phyloP scores from a whole-genome alignment of 2,797 vertebrate genomes.

The Gallinago stenura region DNA sequence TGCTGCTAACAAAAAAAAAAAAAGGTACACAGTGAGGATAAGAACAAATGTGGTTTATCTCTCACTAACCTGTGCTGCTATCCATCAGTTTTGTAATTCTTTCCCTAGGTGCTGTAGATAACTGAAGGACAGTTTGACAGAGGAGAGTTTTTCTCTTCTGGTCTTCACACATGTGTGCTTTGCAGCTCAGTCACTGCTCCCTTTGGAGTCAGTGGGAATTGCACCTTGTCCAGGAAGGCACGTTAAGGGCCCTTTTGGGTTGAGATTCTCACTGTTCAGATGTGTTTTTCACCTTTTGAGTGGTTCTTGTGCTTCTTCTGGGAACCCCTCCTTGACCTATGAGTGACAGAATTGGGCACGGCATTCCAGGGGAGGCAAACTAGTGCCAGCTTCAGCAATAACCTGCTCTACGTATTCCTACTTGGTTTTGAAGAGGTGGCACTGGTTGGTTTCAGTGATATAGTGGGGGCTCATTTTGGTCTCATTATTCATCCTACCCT shows the following conservation, averaged over 20 bases:
- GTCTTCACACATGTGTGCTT: not conserved
- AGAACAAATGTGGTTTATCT: not conserved
- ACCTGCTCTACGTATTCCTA: not conserved
- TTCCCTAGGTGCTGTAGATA: not conserved
- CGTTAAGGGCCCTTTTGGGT: not conserved
- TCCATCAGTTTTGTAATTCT: not conserved
- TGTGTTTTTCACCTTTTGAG: not conserved
- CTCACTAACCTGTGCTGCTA: not conserved
- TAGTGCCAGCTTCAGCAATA: not conserved
- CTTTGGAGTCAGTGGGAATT: not conserved
- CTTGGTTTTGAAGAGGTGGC: not conserved
- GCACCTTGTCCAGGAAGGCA: not conserved
- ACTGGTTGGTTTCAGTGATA: not conserved
- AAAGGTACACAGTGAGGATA: accelerated
- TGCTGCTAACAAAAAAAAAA: not conserved
- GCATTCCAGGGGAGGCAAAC: not conserved
- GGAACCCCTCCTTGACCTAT: accelerated
- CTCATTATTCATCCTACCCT: not conserved
- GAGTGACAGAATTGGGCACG: not conserved
- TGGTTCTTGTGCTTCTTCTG: not conserved
- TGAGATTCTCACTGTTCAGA: not conserved
- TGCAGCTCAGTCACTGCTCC: not conserved
- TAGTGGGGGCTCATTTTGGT: not conserved
- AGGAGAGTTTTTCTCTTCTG: not conserved
- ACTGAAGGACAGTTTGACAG: not conserved